Base-by-base conservation (phyloP, 2,888 invertebrate genomes). In the Melanargia galathea region DNA sequence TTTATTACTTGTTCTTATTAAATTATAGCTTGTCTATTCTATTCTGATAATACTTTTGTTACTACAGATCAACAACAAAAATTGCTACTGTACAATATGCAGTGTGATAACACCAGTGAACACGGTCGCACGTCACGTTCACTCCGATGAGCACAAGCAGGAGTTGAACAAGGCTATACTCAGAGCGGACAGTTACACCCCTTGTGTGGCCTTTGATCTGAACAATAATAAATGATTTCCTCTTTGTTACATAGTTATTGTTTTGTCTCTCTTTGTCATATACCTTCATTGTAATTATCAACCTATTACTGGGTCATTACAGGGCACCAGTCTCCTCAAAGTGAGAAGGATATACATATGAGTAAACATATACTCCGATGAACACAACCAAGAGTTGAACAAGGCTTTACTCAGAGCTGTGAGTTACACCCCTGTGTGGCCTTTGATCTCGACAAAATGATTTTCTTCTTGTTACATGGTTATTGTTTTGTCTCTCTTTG, bases 11-110 rank as follows among this genome's bases (percentile, higher is more conserved):
- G n/a, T n/a, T n/a, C n/a, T n/a, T n/a, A n/a, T n/a, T n/a, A n/a
- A n/a, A n/a, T n/a, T n/a, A n/a, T n/a, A n/a, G n/a, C n/a, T n/a
- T n/a, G n/a, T n/a, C n/a, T n/a, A n/a, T n/a, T n/a, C n/a, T n/a
- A n/a, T n/a, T n/a, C n/a, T n/a, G n/a, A n/a, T n/a, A n/a, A 11
- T 38, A 22, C 1, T 6, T n/a, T 38, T 22, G 16, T 38, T 48
- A 24, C 8, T 24, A 5, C 79, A 87, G 87, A 33, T 86, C 0
- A 71, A 72, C 1, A 63, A 64, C 1, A 70, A 70, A 0, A 68
- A 63, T 0, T 70, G 73, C 6, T 86, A 84, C 65, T 88, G 87
- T 61, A 83, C 85, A 0, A 74, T 85, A 22, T 88, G 87, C 67
- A 84, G 85, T 26, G 79, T 83, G 0, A 38, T 76, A 0, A 74